These are phyloP conservation scores for Ectemnius continuus DNA, from an alignment of 2,888 invertebrate species.

Conservation along the genomic window DNA sequence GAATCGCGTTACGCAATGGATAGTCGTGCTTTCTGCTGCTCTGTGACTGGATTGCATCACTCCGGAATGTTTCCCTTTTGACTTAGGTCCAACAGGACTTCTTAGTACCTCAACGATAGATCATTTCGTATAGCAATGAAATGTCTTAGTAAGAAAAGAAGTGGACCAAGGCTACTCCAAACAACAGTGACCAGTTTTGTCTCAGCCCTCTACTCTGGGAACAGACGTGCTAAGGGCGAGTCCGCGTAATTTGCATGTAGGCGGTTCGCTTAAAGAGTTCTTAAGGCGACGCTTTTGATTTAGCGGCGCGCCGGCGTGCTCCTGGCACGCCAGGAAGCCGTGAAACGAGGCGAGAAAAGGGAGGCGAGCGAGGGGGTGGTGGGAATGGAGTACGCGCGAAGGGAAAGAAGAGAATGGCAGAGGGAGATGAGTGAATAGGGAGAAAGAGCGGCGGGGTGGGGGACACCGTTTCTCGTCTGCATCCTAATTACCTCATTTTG, in stretches of 20 bases:
- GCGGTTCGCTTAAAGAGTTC: constrained; percentile 68
- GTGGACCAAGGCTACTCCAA: too few species aligned
- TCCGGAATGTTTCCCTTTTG: too few species aligned
- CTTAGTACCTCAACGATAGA: too few species aligned
- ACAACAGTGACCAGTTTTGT: too few species aligned
- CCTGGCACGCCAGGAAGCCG: constrained; percentile 32
- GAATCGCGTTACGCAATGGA: too few species aligned
- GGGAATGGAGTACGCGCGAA: constrained; percentile 12
- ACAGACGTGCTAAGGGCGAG: not conserved
- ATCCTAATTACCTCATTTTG: constrained; percentile 77
- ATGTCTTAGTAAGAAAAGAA: too few species aligned
- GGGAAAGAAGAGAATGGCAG: not conserved
- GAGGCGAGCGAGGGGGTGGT: constrained; percentile 25
- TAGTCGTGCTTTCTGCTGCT: too few species aligned
- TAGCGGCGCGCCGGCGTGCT: constrained; percentile 58
- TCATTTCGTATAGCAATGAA: too few species aligned
- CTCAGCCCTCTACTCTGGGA: too few species aligned
- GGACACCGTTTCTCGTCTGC: constrained; percentile 69
- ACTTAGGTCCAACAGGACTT: too few species aligned
- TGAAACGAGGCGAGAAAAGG: constrained; percentile 9
- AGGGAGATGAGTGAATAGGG: not conserved
- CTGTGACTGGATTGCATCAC: too few species aligned
- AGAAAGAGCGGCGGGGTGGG: constrained; percentile 22
- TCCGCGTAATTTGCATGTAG: constrained; percentile 69
- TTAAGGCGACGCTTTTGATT: constrained; percentile 74